Conservation (phyloP, 2,888 invertebrate genomes). For the Nesidiocoris tenuis region DNA sequence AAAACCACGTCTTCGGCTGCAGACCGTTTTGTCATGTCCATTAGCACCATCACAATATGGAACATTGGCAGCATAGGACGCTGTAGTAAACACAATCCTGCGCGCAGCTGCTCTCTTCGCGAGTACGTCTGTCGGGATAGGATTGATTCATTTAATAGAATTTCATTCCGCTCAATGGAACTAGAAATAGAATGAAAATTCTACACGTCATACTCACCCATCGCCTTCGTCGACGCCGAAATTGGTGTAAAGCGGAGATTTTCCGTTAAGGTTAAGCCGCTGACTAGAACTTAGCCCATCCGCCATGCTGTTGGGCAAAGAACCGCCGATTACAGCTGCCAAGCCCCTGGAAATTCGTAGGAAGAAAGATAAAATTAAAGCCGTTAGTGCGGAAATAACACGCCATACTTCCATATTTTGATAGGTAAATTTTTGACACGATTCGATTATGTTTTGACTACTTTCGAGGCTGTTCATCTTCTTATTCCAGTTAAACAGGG, state of each 20-base stretch:
- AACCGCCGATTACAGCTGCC: constrained; percentile 20
- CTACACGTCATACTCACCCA: not conserved
- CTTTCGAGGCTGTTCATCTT: too few relatives aligned
- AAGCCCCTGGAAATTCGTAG: too few relatives aligned
- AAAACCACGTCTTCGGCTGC: too few relatives aligned
- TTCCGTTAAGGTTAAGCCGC: constrained; percentile 9
- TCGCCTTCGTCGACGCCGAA: constrained; percentile 7
- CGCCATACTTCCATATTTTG: too few relatives aligned
- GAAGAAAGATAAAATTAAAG: too few relatives aligned
- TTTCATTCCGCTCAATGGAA: too few relatives aligned
- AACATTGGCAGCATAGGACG: constrained; percentile 32
- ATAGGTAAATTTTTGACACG: too few relatives aligned
- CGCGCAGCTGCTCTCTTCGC: not conserved
- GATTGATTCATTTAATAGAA: too few relatives aligned
- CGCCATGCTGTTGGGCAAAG: constrained; percentile 20
- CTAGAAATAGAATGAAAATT: not conserved
- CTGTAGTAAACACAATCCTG: constrained; percentile 31
- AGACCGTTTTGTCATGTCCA: too few relatives aligned
- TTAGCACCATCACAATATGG: constrained; percentile 29
- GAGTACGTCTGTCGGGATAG: not conserved
- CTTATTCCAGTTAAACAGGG: too few relatives aligned
- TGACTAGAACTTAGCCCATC: constrained; percentile 8
- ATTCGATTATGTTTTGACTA: too few relatives aligned
- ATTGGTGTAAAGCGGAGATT: constrained; percentile 9
- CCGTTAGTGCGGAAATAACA: too few relatives aligned